Evolutionary conservation across 2,797 vertebrate genomes (phyloP), one percentile per base, ranked within the genome.

Genomic region (Ficedula albicollis): DNA sequence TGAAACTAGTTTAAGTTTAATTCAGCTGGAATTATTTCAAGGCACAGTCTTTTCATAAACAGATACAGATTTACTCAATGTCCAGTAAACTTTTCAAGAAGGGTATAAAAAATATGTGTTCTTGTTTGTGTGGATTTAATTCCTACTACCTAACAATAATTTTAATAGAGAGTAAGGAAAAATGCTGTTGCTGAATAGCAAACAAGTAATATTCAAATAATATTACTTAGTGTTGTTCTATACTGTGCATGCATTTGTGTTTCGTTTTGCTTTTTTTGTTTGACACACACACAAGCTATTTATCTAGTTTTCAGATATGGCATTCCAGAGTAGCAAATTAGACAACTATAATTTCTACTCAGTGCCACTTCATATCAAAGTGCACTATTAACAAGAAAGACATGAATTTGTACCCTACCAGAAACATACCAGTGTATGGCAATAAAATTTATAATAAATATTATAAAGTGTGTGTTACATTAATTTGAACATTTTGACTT

Each of bases 301-400:
- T 73, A 79, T 54, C 66, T 94, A 67, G 32, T 89, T 87, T 82
- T 89, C 63, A 70, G 75, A 60, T 67, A 52, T 14, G 30, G 66
- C 92, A 95, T 95, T 90, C 72, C 77, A 89, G 82, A 92, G 72
- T 68, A 87, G 82, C 51, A 72, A 94, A 87, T 64, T 34, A 84
- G 68, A 87, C 55, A 72, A 30, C 72, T 75, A 17, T 20, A 62
- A 85, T 64, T 94, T 73, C 87, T 93, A 77, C 30, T 79, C 70
- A 81, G 56, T 82, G 87, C 41, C 36, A 56, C 52, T 84, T 91
- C 76, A 66, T 62, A 76, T 23, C 49, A 78, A 95, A 94, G 82
- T 78, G 60, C 88, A 76, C 69, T 88, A 84, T 54, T 95, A 60
- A 97, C 91, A 93, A 92, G 63, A 76, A 95, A 72, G 69, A 95